Percentiles rank a stretch among this genome's conserved stretches.
These are phyloP conservation scores for Boloria euphrosyne DNA, from an alignment of 2,888 invertebrate species.

Conservation along the genomic window DNA sequence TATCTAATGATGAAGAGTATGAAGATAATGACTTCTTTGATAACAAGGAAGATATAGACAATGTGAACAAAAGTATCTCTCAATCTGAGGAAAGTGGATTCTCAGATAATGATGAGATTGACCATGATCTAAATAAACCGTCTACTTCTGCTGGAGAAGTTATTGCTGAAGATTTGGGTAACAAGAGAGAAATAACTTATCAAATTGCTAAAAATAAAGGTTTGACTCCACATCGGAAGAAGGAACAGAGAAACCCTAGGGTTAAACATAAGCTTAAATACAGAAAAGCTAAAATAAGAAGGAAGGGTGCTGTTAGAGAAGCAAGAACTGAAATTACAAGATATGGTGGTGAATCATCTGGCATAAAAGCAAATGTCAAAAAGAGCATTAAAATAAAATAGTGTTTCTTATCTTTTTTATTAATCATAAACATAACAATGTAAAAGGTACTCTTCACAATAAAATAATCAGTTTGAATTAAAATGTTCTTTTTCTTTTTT, in stretches of 20 bases:
- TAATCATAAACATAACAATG: conserved; percentile 3
- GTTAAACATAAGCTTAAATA: conserved; percentile 97
- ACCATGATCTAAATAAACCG: conserved; percentile 59
- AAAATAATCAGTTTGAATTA: conserved; percentile 46
- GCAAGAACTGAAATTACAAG: conserved; percentile 89
- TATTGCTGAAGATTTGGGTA: conserved; percentile 62
- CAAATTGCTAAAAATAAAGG: conserved; percentile 98
- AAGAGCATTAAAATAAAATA: conserved; percentile 95
- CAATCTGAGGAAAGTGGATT: conserved; percentile 75
- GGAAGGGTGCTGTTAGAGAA: conserved; percentile 95
- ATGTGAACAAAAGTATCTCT: conserved; percentile 48
- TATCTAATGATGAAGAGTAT: conserved; percentile 70
- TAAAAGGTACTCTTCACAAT: conserved; percentile 51
- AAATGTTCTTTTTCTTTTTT: conserved; percentile 19
- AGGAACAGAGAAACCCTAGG: conserved; percentile 95
- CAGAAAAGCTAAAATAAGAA: conserved; percentile 94
- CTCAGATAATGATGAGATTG: conserved; percentile 69
- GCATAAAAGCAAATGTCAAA: conserved; percentile 94
- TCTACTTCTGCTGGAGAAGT: conserved; percentile 59
- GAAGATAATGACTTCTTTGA: conserved; percentile 67
- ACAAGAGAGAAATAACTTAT: conserved; percentile 93
- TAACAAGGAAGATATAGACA: conserved; percentile 17
- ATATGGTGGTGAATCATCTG: conserved; percentile 96
- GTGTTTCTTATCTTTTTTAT: conserved; percentile 33
- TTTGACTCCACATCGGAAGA: conserved; percentile 93